Conservation (phyloP, 2,113 vertebrate species). For the Poeciliopsis retropinna region DNA sequence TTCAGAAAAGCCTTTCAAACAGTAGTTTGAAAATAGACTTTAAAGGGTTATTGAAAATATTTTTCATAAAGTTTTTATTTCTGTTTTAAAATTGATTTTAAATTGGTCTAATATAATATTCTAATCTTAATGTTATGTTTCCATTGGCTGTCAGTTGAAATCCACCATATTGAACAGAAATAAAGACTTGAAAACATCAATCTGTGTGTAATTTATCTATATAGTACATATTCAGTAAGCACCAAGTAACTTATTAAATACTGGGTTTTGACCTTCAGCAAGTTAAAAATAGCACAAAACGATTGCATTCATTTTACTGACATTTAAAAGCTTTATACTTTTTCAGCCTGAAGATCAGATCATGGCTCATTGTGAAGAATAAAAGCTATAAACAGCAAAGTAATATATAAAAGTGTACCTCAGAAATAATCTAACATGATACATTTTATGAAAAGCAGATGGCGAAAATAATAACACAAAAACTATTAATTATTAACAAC, state of each 20-base stretch:
- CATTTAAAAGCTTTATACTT: not conserved
- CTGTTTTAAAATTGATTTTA: no score
- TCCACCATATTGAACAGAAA: no score
- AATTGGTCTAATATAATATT: no score
- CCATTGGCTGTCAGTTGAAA: no score
- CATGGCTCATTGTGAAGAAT: not conserved
- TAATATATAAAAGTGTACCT: not conserved
- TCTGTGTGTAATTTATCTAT: no score
- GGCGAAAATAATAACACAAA: not conserved
- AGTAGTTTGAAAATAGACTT: not conserved
- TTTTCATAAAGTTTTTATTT: no score
- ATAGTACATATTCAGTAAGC: no score
- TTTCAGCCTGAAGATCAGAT: not conserved
- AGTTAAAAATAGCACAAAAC: not conserved
- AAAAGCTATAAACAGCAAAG: not conserved
- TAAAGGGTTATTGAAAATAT: no score
- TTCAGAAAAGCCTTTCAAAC: not conserved
- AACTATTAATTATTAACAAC: not conserved
- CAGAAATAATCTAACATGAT: not conserved
- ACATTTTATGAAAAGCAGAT: not conserved
- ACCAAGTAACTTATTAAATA: no score
- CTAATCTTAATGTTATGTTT: no score
- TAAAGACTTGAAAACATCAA: no score
- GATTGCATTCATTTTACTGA: not conserved
- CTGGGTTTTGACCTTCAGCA: not conserved